Base-by-base conservation (phyloP, 2,888 invertebrate genomes). In the Girardia tigrina region DNA sequence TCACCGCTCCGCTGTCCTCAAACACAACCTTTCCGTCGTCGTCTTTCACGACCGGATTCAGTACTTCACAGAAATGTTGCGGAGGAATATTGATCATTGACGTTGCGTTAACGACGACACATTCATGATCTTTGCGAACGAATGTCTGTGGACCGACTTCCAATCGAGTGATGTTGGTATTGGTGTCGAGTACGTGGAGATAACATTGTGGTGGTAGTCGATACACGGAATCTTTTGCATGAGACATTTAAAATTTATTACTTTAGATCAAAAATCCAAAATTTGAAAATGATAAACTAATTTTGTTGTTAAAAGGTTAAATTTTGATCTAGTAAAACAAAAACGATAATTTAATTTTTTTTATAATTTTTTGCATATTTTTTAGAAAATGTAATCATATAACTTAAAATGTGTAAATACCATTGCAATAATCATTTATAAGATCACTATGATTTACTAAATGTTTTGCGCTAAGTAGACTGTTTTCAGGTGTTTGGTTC, bases 171-270 rank as follows among this genome's bases (percentile, higher is more conserved):
- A 86, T 84, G 81, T 86, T 86, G 29, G 83, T 82, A 77, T 86
- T 86, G 79, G 85, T 84, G 79, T 86, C 86, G 27, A 86, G 79
- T 20, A 86, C 86, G 81, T 86, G 86, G 74, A 86, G 80, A 79
- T 85, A 86, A 78, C 81, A 83, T 79, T 84, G 84, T 0, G 86
- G 86, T 12, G 85, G 84, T 70, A 86, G 84, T 14, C 86, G 78
- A 73, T 36, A 73, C 14, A 73, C 27, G 16, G 71, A 71, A 71
- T 28, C 71, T 28, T 71, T 56, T n/a, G 56, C n/a, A n/a, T 56
- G 56, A 6, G 56, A 4, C 56, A 56, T 56, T 56, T 16, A 12
- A 36, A 36, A 36, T 36, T 36, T 36, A n/a, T n/a, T n/a, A n/a
- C n/a, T n/a, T n/a, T n/a, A n/a, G n/a, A n/a, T n/a, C n/a, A n/a